phyloP scores from a whole-genome alignment of 2,888 invertebrate genomes.

The Drosophila subquinaria region DNA sequence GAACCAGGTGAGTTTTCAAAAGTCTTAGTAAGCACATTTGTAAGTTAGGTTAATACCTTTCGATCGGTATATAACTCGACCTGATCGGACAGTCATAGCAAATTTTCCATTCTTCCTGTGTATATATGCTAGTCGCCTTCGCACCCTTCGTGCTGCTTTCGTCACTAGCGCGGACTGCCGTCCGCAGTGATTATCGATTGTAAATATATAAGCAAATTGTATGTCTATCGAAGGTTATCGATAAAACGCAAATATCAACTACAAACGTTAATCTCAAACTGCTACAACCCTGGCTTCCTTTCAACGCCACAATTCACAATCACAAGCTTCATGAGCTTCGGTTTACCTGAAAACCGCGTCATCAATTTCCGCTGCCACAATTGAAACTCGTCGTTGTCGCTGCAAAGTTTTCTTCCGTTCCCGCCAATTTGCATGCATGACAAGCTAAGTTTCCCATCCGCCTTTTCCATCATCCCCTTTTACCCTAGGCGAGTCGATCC shows the following conservation, averaged over 20 bases:
- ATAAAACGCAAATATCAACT: background rate
- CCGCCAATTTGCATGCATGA: conserved; percentile 53
- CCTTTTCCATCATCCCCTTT: background rate
- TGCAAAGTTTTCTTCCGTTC: conserved; percentile 39
- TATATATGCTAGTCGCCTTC: no score
- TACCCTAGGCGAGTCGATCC: background rate
- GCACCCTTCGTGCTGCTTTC: no score
- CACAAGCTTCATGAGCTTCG: background rate
- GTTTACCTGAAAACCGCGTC: conserved; percentile 36
- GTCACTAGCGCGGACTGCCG: no score
- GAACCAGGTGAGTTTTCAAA: no score
- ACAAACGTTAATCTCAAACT: background rate
- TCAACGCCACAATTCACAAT: conserved; percentile 1
- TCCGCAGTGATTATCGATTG: no score
- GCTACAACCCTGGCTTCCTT: background rate
- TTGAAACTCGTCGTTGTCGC: conserved; percentile 24
- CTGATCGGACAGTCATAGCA: no score
- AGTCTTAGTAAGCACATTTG: no score
- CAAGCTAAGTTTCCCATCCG: conserved; percentile 15
- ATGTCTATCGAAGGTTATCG: background rate
- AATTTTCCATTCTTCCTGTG: no score
- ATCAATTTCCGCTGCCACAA: conserved; percentile 56
- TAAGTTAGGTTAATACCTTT: no score
- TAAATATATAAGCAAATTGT: no score
- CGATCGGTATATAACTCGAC: no score